Conservation (phyloP, 2,888 invertebrate species). For the Cartodere bifasciata region DNA sequence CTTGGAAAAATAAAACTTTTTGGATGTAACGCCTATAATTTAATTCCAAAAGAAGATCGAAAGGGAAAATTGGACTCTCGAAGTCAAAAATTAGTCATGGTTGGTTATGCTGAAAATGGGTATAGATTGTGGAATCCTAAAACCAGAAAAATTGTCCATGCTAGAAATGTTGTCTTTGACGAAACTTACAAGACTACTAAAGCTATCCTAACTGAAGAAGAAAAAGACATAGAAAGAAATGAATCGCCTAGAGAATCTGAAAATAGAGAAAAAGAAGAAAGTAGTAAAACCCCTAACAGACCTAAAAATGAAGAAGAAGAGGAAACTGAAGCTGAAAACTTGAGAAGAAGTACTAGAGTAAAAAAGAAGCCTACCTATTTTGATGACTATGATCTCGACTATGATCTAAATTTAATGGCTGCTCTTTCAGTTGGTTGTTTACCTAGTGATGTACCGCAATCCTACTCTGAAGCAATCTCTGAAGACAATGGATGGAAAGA, state of each 20-base stretch:
- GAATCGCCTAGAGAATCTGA: too few relatives aligned
- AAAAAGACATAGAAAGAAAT: too few relatives aligned
- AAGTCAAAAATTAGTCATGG: slow-evolving; percentile 14
- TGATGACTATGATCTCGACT: slow-evolving; percentile 11
- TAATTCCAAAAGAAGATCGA: slow-evolving; percentile 15
- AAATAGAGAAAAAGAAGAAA: too few relatives aligned
- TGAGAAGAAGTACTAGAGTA: slow-evolving; percentile 1
- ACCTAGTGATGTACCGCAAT: slow-evolving; percentile 13
- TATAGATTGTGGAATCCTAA: slow-evolving; percentile 19
- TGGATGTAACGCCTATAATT: slow-evolving; percentile 16
- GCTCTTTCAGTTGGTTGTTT: slow-evolving; percentile 11
- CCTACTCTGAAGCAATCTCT: slow-evolving; percentile 11
- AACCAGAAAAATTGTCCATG: slow-evolving; percentile 14
- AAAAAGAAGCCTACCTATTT: slow-evolving; percentile 8
- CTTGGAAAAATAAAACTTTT: slow-evolving; percentile 17
- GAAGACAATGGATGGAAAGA: slow-evolving; percentile 12
- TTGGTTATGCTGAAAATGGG: slow-evolving; percentile 18
- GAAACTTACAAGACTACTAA: too few relatives aligned
- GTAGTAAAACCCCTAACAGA: slow-evolving; percentile 2
- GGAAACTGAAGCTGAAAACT: slow-evolving; percentile 2
- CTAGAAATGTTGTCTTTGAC: slow-evolving; percentile 20
- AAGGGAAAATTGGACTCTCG: slow-evolving; percentile 17
- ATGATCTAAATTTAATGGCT: slow-evolving; percentile 10
- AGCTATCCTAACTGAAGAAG: too few relatives aligned
- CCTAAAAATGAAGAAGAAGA: slow-evolving; percentile 4